These are phyloP conservation scores for Cryptus viduatorius DNA, from an alignment of 2,888 invertebrate species.

Conservation along the genomic window DNA sequence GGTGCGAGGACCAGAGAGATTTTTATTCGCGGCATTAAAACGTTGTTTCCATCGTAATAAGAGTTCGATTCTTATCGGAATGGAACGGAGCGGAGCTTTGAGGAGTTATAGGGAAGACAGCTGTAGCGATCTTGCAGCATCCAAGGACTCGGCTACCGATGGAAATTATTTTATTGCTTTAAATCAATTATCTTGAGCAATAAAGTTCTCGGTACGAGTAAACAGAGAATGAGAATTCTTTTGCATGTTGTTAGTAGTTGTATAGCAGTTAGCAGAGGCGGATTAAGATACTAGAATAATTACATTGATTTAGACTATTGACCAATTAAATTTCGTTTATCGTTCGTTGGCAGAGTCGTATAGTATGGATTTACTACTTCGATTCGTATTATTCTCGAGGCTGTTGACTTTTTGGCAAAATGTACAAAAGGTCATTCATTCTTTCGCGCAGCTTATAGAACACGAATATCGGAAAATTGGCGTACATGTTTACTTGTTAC, in stretches of 20 bases:
- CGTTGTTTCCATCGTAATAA: slow-evolving; percentile 64
- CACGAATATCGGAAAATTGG: neutral
- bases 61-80: slow-evolving; percentile 64
- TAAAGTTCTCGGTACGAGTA: slow-evolving; percentile 52
- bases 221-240: slow-evolving; percentile 5
- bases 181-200: slow-evolving; percentile 66
- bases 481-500: too few relatives aligned
- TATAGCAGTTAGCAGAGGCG: slow-evolving; percentile 12
- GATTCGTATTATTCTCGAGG: slow-evolving; percentile 7
- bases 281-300: slow-evolving; percentile 52
- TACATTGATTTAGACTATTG: slow-evolving; percentile 59
- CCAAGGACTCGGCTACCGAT: slow-evolving; percentile 19
- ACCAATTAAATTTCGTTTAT: slow-evolving; percentile 66
- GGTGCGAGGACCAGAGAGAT: slow-evolving; percentile 29
- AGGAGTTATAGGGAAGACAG: slow-evolving; percentile 52
- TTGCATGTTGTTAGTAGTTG: neutral
- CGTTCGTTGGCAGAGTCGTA: slow-evolving; percentile 45
- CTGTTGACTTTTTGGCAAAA: slow-evolving; percentile 10
- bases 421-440: neutral
- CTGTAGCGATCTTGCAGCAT: slow-evolving; percentile 7
- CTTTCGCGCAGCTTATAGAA: neutral
- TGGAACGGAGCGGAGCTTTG: slow-evolving; percentile 35
- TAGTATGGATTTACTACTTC: slow-evolving; percentile 43
- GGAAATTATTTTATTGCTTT: slow-evolving; percentile 60
- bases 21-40: slow-evolving; percentile 55